Evolutionary conservation across 2,797 vertebrate genomes (phyloP), one percentile per base, ranked within the genome.

Genomic region (Lagocephalus sceleratus): DNA sequence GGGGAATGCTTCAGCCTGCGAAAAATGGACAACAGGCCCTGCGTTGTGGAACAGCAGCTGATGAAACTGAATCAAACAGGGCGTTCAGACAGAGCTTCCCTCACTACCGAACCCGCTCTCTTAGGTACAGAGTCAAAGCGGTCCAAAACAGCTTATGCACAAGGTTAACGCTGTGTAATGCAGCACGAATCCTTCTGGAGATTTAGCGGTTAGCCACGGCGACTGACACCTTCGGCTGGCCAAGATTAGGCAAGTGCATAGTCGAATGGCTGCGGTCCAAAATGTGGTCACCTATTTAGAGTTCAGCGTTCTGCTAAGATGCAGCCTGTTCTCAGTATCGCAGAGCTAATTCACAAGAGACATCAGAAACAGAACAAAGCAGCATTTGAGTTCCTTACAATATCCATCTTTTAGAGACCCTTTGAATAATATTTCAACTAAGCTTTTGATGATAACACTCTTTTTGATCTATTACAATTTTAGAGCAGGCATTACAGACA

Each of bases 1-100:
- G 94, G 94, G 57, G 94, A 85, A 66, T 92, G 94, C 87, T 96
- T 98, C 87, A 97, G 81, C 81, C 94, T 92, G 52, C 94, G 93
- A 46, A 98, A 85, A 66, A 98, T 94, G 75, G 95, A 94, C 78
- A 98, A 84, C 83, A 98, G 90, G 85, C 96, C 95, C 96, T 98
- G 47, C 47, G 48, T 50, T 40, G 64, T 47, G 54, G 56, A 63
- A 61, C 53, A 67, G 42, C 29, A 45, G 48, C 29, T 35, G 47
- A 43, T 54, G 45, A 62, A 32, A 54, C 51, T 55, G 14, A 49
- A 11, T 41, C 42, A 15, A 25, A 41, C 16, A 45, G 45, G 22
- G 58, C 20, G 41, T 35, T 35, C 32, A 35, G 12, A 14, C 32
- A 35, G 32, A 35, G 32, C 11, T 35, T 35, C 14, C 14, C 14